These are phyloP conservation scores for Prietella phreatophila DNA, from an alignment of 2,113 vertebrate genomes.

Conservation along the genomic window DNA sequence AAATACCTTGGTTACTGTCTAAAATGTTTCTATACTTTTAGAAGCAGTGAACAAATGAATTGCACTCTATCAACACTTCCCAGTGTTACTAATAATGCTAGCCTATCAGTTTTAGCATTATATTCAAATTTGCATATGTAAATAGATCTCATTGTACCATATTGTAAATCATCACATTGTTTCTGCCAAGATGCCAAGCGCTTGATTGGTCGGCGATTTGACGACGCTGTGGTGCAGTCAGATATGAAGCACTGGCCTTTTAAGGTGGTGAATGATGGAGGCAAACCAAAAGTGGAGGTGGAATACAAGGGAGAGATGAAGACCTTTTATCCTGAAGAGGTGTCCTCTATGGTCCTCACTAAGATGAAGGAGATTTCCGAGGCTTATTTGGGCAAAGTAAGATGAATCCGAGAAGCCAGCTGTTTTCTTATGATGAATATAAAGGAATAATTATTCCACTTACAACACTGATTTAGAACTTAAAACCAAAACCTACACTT, in stretches of 20 bases:
- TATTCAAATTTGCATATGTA: background rate
- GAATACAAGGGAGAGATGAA: conserved; percentile 87
- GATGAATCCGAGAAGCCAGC: background rate
- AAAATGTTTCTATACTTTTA: background rate
- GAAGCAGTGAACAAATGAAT: background rate
- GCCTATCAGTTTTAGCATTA: background rate
- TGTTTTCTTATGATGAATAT: background rate
- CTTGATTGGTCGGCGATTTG: conserved; percentile 85
- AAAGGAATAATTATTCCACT: background rate
- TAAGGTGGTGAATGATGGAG: conserved; percentile 80
- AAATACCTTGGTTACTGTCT: background rate
- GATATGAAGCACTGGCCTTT: conserved; percentile 95
- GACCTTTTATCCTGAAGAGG: conserved; percentile 83
- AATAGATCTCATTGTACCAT: background rate
- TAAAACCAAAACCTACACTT: background rate
- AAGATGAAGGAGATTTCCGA: conserved; percentile 94
- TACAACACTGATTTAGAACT: background rate
- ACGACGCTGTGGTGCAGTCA: conserved; percentile 83
- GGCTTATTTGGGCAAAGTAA: conserved; percentile 85
- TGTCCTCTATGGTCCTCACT: conserved; percentile 89
- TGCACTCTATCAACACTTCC: background rate
- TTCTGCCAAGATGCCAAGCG: conserved; percentile 80
- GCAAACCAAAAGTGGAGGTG: conserved; percentile 85
- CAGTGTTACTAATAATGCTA: background rate
- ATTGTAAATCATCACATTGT: background rate